Conservation (phyloP, 2,888 invertebrate genomes). For the Andrena dorsata region DNA sequence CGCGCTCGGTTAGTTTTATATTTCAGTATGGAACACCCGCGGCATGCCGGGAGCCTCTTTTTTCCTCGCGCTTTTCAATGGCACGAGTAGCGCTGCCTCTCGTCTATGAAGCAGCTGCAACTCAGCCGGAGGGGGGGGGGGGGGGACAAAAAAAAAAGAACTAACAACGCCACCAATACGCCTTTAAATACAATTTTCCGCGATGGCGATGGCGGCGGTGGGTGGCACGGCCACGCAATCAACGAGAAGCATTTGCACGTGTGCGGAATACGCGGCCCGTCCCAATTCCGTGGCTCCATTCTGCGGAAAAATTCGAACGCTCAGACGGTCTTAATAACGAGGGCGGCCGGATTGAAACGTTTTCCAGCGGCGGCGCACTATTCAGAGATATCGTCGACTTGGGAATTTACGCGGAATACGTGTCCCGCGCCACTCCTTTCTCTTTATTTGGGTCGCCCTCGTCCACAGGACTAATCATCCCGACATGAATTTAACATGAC, state of each 20-base stretch:
- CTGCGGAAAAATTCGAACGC: slow-evolving; percentile 59
- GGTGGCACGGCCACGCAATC: slow-evolving; percentile 54
- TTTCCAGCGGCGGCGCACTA: slow-evolving; percentile 12
- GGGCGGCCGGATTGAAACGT: slow-evolving; percentile 53
- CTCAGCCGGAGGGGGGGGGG: background rate
- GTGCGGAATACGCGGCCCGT: slow-evolving; percentile 49
- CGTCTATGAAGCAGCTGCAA: slow-evolving; percentile 11
- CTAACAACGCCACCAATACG: slow-evolving; percentile 43
- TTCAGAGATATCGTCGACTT: slow-evolving; percentile 28
- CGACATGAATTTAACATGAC: background rate
- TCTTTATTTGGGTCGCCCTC: background rate
- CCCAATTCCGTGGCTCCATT: slow-evolving; percentile 57
- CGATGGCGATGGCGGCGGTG: slow-evolving; percentile 16
- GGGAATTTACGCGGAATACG: slow-evolving; percentile 49
- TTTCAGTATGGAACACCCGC: background rate
- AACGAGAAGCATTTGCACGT: slow-evolving; percentile 62
- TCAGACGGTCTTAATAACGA: slow-evolving; percentile 59
- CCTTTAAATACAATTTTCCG: slow-evolving; percentile 65
- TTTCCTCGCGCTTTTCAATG: background rate
- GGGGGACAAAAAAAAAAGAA: background rate
- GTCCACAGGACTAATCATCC: background rate
- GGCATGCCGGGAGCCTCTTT: background rate
- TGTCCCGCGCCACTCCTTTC: slow-evolving; percentile 3
- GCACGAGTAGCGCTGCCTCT: background rate
- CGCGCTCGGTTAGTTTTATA: slow-evolving; percentile 31